These are phyloP conservation scores for Anticlea derivata DNA, from an alignment of 2,888 invertebrate genomes.

Conservation along the genomic window DNA sequence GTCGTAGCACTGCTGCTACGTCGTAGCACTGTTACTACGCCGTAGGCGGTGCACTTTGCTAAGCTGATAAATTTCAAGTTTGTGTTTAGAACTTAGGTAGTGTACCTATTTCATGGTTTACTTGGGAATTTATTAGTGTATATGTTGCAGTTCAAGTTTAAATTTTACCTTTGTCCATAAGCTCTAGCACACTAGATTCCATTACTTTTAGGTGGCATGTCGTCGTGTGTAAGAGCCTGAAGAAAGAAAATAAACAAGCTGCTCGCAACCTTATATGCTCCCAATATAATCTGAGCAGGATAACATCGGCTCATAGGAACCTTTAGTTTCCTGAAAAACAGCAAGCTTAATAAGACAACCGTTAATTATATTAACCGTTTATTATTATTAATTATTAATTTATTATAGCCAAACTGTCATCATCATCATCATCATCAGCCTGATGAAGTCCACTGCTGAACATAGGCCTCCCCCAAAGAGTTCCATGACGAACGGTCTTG, in stretches of 20 bases:
- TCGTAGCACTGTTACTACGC: background rate
- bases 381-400: no score
- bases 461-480: no score
- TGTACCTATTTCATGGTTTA: no score
- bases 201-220: background rate
- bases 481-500: no score
- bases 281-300: conserved; percentile 66
- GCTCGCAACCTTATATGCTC: conserved; percentile 63
- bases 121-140: no score
- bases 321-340: background rate
- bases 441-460: no score
- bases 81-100: background rate
- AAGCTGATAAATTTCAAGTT: conserved; percentile 7
- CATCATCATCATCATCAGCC: no score
- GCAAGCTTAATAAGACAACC: background rate
- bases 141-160: no score
- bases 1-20: background rate
- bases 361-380: no score
- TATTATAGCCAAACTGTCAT: no score
- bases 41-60: background rate
- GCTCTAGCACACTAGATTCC: no score
- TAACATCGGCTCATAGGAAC: conserved; percentile 44
- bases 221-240: conserved; percentile 44
- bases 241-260: conserved; percentile 80
- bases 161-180: no score